phyloP scores from a whole-genome alignment of 2,888 invertebrate genomes.

The Iphiclides podalirius region DNA sequence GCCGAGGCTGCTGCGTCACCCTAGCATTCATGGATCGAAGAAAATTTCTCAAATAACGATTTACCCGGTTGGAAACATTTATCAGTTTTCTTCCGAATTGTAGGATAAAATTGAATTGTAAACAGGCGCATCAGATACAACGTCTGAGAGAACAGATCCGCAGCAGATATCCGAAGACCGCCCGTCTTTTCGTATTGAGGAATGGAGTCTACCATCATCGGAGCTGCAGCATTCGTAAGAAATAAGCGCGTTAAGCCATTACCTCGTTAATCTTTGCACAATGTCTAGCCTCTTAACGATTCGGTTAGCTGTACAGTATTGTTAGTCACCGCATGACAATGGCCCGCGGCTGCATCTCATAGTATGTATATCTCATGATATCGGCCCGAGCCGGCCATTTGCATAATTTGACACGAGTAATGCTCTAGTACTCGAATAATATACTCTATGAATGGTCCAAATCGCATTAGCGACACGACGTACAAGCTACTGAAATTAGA shows the following conservation, averaged over 20 bases:
- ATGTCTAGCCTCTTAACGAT: constrained; percentile 38
- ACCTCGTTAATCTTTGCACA: constrained; percentile 35
- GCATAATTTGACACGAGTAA: constrained; percentile 55
- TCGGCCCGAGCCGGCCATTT: constrained; percentile 37
- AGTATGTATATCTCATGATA: constrained; percentile 29
- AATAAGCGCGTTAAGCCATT: constrained; percentile 1
- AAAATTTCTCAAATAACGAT: too few species aligned
- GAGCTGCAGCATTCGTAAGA: not conserved
- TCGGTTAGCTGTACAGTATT: constrained; percentile 41
- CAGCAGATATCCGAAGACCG: too few species aligned
- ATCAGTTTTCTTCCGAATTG: too few species aligned
- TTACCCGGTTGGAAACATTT: too few species aligned
- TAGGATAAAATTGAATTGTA: too few species aligned
- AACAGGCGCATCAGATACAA: too few species aligned
- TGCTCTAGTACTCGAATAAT: constrained; percentile 27
- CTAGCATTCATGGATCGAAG: too few species aligned
- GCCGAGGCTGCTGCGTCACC: too few species aligned
- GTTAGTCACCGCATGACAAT: constrained; percentile 52
- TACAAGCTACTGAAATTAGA: constrained; percentile 22
- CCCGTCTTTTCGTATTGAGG: too few species aligned
- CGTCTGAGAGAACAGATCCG: too few species aligned
- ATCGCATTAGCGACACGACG: constrained; percentile 27
- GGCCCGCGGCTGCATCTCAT: constrained; percentile 29
- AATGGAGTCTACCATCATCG: too few species aligned
- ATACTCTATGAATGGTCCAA: constrained; percentile 18